Evolutionary conservation across 2,113 vertebrate species (phyloP), one percentile per base, ranked within the genome.

Genomic region (Oplegnathus fasciatus): DNA sequence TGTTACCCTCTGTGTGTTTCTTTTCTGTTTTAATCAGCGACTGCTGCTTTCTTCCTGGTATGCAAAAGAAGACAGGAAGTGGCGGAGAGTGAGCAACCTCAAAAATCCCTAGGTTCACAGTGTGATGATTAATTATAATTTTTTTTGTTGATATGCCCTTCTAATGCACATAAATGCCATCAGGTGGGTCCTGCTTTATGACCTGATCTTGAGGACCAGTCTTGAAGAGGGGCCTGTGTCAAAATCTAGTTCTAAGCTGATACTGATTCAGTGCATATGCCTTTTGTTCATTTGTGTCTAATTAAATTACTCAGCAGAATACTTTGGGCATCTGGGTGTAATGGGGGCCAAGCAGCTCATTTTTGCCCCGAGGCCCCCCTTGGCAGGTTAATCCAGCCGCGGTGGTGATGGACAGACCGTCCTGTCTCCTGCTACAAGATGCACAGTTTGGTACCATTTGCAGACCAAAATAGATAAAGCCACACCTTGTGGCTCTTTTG

Each of bases 381-480:
- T 24, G 10, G 22, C 68, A 78, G 3, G 22, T 78, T 73, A 57
- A 58, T 75, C 17, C 5, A 20, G 22, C 52, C 26, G 0, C 57
- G 64, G 57, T 4, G 55, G 5, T 58, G 30, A 5, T 30, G 57
- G 62, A 83, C n/a, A 44, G 34, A 40, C 74, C 66, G 70, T 75
- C 37, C 34, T 61, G 58, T 28, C 37, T 77, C 48, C 52, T 34
- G 26, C 28, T 72, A 3, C 22, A 80, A 58, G 44, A 55, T 22
- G 24, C 68, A 18, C 13, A 58, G 40, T 44, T 32, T 17, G 52
- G 73, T 37, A 26, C 9, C 32, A 6, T 83, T 34, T 54, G 24
- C 37, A 54, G 28, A 48, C 40, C 57, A 24, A 57, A 75, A 85
- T 44, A 74, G 34, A 87, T n/a, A 22, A 68, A 28, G 7, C 26